These are phyloP conservation scores for Cephus runcator DNA, from an alignment of 2,888 invertebrate genomes.

Conservation along the genomic window DNA sequence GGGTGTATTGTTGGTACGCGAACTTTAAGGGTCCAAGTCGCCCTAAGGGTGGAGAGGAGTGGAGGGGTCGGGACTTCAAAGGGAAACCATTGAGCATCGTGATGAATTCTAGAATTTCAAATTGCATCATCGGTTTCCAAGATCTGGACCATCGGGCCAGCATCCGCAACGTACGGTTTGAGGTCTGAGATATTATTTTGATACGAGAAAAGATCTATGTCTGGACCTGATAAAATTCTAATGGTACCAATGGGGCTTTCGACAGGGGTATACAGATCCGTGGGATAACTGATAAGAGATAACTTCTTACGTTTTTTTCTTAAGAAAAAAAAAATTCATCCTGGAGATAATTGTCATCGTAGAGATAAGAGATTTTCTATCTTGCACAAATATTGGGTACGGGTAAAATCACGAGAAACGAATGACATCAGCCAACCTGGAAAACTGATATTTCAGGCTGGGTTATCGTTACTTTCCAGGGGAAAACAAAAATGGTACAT, in stretches of 20 bases:
- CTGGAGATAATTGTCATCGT: not conserved
- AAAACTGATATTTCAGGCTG: not conserved
- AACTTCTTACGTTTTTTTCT: not conserved
- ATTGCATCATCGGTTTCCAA: not conserved
- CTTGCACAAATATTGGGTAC: not conserved
- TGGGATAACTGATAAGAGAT: not conserved
- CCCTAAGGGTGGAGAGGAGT: not conserved
- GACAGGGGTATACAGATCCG: no score
- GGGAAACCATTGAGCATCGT: not conserved
- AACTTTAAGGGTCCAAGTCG: not conserved
- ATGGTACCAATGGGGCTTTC: not conserved
- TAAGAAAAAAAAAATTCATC: not conserved
- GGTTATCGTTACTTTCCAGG: not conserved
- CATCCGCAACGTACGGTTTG: not conserved
- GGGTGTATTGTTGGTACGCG: not conserved
- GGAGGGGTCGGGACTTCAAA: not conserved
- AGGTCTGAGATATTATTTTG: not conserved
- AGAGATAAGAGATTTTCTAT: not conserved
- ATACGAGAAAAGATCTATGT: not conserved
- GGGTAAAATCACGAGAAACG: not conserved
- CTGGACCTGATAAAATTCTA: not conserved
- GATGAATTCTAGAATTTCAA: not conserved
- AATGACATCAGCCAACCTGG: not conserved
- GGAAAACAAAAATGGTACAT: not conserved
- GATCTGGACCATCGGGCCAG: not conserved